Percentiles rank a stretch among this genome's conserved stretches.
Evolutionary conservation across 2,113 vertebrate species (phyloP).

Genomic region (Patagioenas fasciata): DNA sequence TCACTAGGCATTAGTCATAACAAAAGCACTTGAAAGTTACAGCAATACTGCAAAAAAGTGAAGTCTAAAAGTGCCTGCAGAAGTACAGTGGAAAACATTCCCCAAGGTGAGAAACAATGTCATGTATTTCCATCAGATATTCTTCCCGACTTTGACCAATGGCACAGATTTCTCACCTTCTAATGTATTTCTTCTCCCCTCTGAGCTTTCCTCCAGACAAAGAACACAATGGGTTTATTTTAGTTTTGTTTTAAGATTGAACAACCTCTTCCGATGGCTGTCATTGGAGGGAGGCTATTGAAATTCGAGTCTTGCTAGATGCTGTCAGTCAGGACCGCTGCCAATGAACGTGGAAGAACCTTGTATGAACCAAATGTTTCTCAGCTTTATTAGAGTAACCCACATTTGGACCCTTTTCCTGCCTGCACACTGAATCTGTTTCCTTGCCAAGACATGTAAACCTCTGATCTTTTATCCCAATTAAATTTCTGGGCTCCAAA

Average conservation of each 20-base stretch:
- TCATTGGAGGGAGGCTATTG: neutral
- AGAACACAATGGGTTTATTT: neutral
- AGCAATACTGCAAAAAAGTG: neutral
- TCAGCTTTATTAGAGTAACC: neutral
- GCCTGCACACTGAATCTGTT: neutral
- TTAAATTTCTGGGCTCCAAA: neutral
- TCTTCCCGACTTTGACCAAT: neutral
- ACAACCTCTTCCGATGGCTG: neutral
- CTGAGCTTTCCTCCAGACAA: neutral
- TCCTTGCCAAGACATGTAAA: neutral
- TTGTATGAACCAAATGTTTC: neutral
- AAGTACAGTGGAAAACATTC: neutral
- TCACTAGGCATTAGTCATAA: neutral
- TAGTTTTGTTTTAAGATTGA: neutral
- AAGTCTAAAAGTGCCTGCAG: neutral
- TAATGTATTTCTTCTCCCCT: too few relatives aligned
- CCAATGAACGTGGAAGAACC: neutral
- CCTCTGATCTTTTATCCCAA: neutral
- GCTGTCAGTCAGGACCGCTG: neutral
- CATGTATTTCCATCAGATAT: neutral
- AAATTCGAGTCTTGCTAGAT: neutral
- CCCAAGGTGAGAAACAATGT: neutral
- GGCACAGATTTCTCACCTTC: neutral
- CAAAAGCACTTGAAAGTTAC: neutral
- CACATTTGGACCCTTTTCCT: neutral